These are phyloP conservation scores for Radopholus similis DNA, from an alignment of 1,140 invertebrate species.

Conservation along the genomic window DNA sequence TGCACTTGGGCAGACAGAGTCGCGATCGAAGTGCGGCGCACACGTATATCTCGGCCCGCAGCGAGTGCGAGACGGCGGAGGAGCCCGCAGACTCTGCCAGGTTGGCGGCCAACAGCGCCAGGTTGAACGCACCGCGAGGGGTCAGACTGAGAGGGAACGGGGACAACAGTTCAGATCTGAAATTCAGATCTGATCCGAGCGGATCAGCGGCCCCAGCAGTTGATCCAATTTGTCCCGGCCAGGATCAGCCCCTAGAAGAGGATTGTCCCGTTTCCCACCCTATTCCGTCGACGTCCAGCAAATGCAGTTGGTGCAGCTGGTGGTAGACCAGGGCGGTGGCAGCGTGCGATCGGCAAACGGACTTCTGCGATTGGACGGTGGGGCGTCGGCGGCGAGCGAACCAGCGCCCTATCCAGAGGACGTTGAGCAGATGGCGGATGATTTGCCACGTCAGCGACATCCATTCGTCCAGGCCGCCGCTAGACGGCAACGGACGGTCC, in stretches of 20 bases:
- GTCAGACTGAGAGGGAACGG: conserved; percentile 8
- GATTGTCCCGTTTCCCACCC: neutral
- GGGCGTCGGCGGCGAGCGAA: conserved; percentile 45
- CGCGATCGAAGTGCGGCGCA: conserved; percentile 44
- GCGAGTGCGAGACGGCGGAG: conserved; percentile 44
- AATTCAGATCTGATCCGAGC: too few species aligned
- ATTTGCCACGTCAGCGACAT: conserved; percentile 50
- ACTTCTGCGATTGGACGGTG: conserved; percentile 25
- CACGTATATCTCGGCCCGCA: conserved; percentile 56
- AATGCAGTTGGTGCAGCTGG: conserved; percentile 51
- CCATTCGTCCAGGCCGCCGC: conserved; percentile 45
- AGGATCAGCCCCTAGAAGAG: too few species aligned
- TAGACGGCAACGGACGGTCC: conserved; percentile 42
- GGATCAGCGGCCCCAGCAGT: too few species aligned
- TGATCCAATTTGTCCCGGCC: neutral
- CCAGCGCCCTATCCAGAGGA: conserved; percentile 56
- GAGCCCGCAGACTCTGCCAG: conserved; percentile 55
- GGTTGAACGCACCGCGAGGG: conserved; percentile 42
- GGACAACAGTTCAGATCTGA: conserved; percentile 39
- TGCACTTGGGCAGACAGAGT: conserved; percentile 37
- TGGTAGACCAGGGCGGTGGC: conserved; percentile 58
- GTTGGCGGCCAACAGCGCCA: conserved; percentile 53
- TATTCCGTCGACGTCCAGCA: conserved; percentile 4
- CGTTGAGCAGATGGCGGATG: conserved; percentile 53
- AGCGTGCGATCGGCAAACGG: conserved; percentile 53